These are phyloP conservation scores for Whitmania pigra DNA, from an alignment of 1,140 invertebrate species.

Conservation along the genomic window DNA sequence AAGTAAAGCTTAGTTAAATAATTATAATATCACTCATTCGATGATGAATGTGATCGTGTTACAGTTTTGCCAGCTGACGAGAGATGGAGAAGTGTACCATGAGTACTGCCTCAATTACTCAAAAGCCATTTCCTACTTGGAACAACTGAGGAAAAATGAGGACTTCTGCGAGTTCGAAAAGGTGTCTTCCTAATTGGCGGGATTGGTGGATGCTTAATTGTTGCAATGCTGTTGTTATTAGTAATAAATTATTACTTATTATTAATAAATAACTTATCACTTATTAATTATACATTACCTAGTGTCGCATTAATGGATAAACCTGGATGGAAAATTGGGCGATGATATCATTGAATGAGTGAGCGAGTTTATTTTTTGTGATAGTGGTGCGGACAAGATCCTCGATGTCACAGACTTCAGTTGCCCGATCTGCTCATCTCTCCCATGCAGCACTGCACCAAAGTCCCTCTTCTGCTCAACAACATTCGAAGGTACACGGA, in stretches of 20 bases:
- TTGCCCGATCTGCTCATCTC: constrained; percentile 55
- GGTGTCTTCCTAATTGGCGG: constrained; percentile 34
- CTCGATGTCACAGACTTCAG: constrained; percentile 54
- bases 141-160: constrained; percentile 48
- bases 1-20: no score
- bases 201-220: no score
- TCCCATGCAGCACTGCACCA: constrained; percentile 59
- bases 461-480: constrained; percentile 53
- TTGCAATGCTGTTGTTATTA: constrained; percentile 24
- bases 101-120: constrained; percentile 54
- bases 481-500: constrained; percentile 52
- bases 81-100: constrained; percentile 48
- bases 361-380: constrained; percentile 22
- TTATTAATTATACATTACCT: no score
- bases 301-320: constrained; percentile 12
- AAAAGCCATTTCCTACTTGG: constrained; percentile 52
- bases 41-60: not conserved
- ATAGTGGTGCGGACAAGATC: constrained; percentile 51
- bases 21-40: no score
- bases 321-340: constrained; percentile 16
- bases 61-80: constrained; percentile 39
- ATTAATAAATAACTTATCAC: no score
- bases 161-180: constrained; percentile 55
- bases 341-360: constrained; percentile 18
- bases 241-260: no score